Conservation (phyloP, 2,888 invertebrate species). For the Ligdia adustata region DNA sequence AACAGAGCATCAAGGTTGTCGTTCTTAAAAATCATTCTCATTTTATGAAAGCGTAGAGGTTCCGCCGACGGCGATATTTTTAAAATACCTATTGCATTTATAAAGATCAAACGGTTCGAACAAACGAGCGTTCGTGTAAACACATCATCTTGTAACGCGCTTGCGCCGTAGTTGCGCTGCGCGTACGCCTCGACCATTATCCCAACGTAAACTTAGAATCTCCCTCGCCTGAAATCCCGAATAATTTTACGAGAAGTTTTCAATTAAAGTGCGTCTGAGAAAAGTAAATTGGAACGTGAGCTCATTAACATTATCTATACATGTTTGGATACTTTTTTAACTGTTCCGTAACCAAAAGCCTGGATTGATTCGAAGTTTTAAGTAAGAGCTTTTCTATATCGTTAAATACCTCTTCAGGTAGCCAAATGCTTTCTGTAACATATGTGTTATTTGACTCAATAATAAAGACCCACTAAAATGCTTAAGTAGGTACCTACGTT, state of each 20-base stretch:
- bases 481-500: no score
- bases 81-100: constrained; percentile 82
- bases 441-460: no score
- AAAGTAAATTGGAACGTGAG: constrained; percentile 19
- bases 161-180: constrained; percentile 38
- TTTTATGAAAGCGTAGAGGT: constrained; percentile 72
- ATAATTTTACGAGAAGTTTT: constrained; percentile 31
- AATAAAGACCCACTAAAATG: no score
- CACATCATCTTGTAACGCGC: constrained; percentile 61
- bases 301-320: constrained; percentile 15
- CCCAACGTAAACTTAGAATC: constrained; percentile 42
- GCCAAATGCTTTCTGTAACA: no score
- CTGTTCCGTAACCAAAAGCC: no score
- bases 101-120: constrained; percentile 80
- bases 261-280: constrained; percentile 25
- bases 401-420: no score
- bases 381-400: no score
- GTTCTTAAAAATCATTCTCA: constrained; percentile 77
- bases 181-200: constrained; percentile 51
- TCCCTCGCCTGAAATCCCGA: constrained; percentile 19
- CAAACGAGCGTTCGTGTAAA: constrained; percentile 79
- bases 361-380: no score
- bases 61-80: constrained; percentile 74
- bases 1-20: constrained; percentile 79
- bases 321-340: constrained; percentile 16